Percentiles rank a stretch among this genome's conserved stretches.
phyloP scores from a whole-genome alignment of 2,888 invertebrate genomes.

The Trichopoda pennipes region DNA sequence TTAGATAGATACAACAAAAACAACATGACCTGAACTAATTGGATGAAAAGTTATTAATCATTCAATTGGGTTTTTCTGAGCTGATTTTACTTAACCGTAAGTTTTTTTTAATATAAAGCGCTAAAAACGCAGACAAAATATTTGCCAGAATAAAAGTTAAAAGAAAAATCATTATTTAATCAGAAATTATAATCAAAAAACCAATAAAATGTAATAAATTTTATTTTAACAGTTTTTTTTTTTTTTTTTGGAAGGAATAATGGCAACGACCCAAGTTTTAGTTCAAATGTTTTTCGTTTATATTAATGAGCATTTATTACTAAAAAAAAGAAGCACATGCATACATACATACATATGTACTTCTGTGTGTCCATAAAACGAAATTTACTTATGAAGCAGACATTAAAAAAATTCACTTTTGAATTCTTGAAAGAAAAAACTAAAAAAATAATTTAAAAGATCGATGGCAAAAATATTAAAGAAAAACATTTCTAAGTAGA shows the following conservation, averaged over 20 bases:
- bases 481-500: conserved; percentile 64
- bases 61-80: too few relatives aligned
- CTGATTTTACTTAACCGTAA: not conserved
- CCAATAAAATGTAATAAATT: conserved; percentile 59
- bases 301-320: conserved; percentile 59
- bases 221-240: not conserved
- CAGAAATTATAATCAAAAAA: conserved; percentile 54
- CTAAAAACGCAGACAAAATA: not conserved
- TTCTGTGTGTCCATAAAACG: conserved; percentile 13
- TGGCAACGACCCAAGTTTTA: conserved; percentile 59
- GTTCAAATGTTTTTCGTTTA: conserved; percentile 13
- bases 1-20: too few relatives aligned
- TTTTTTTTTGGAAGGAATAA: conserved; percentile 25
- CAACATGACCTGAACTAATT: too few relatives aligned
- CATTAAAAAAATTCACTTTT: conserved; percentile 41
- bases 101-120: not conserved
- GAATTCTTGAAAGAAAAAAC: conserved; percentile 19
- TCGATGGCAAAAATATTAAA: conserved; percentile 61
- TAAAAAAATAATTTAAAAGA: conserved; percentile 55
- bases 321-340: conserved; percentile 5
- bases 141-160: not conserved
- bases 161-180: conserved; percentile 47
- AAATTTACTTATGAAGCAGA: conserved; percentile 59
- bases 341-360: not conserved
- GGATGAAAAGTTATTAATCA: too few relatives aligned